Percentiles rank a stretch among this genome's conserved stretches.
phyloP scores from a whole-genome alignment of 2,888 invertebrate species.

The Hermaeophaga mercurialis region DNA sequence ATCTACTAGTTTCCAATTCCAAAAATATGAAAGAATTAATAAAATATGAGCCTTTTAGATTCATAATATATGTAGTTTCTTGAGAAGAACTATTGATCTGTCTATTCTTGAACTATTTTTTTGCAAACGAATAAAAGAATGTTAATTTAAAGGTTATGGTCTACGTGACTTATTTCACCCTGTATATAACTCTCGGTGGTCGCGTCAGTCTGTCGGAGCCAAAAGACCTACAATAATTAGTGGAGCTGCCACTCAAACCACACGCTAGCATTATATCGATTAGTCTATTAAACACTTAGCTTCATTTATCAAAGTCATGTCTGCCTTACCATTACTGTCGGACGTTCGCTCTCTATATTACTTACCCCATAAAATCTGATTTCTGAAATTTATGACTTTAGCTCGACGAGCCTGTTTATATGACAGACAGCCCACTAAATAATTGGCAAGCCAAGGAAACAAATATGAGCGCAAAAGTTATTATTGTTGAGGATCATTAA shows the following conservation, averaged over 20 bases:
- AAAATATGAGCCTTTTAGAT: no score
- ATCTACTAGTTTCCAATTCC: no score
- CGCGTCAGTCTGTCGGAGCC: constrained; percentile 42
- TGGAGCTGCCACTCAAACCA: constrained; percentile 55
- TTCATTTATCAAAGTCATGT: constrained; percentile 60
- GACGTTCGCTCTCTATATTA: constrained; percentile 42
- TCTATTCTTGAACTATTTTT: no score
- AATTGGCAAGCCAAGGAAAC: constrained; percentile 22
- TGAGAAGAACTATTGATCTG: no score
- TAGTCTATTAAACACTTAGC: constrained; percentile 61
- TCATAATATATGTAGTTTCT: no score
- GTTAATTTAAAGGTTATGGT: no score
- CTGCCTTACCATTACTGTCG: constrained; percentile 45
- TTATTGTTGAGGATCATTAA: background rate
- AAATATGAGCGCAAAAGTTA: constrained; percentile 6
- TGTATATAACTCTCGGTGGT: constrained; percentile 35
- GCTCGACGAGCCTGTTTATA: constrained; percentile 22
- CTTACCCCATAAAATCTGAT: constrained; percentile 46
- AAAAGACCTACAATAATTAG: constrained; percentile 55
- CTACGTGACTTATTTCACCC: constrained; percentile 14
- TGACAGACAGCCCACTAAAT: constrained; percentile 19
- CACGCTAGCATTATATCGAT: constrained; percentile 58
- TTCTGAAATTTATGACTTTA: constrained; percentile 40
- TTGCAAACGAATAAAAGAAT: no score
- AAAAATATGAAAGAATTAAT: no score